Percentiles rank a stretch among this genome's conserved stretches.
Conservation (phyloP, 2,797 vertebrate species). For the Lophura swinhoii region DNA sequence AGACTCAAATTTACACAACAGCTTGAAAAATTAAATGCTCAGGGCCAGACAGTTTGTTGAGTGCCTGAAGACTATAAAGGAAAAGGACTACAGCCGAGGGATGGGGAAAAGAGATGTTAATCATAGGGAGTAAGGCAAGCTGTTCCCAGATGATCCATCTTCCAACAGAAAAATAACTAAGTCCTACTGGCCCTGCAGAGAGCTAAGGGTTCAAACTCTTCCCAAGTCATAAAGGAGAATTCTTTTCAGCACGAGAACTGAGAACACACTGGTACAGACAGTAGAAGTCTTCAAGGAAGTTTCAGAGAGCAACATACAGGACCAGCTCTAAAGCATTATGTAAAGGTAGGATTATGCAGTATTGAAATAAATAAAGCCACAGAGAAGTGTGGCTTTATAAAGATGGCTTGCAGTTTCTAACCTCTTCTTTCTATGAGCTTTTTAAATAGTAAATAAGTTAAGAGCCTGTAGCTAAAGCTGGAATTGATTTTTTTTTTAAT, state of each 20-base stretch:
- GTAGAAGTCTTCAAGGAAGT: background rate
- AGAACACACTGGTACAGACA: accelerated
- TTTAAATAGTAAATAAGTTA: conserved; percentile 10
- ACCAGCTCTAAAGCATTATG: background rate
- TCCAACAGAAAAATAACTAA: conserved; percentile 16
- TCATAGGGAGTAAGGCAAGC: background rate
- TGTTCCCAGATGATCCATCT: background rate
- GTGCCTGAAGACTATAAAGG: background rate
- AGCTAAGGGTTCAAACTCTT: background rate
- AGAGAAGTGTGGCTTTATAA: background rate
- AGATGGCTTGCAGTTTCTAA: background rate
- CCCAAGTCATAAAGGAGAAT: background rate
- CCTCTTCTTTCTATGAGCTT: background rate
- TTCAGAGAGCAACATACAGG: background rate
- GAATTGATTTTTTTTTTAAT: background rate
- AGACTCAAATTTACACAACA: conserved; percentile 38
- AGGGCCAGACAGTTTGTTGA: background rate
- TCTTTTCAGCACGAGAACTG: background rate
- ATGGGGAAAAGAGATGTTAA: background rate
- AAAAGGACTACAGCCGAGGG: background rate
- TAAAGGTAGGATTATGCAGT: background rate
- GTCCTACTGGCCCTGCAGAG: background rate
- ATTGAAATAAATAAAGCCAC: background rate
- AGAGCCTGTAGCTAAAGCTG: background rate
- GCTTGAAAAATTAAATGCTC: conserved; percentile 53